phyloP scores from a whole-genome alignment of 2,888 invertebrate species.

The Papilio elwesi region DNA sequence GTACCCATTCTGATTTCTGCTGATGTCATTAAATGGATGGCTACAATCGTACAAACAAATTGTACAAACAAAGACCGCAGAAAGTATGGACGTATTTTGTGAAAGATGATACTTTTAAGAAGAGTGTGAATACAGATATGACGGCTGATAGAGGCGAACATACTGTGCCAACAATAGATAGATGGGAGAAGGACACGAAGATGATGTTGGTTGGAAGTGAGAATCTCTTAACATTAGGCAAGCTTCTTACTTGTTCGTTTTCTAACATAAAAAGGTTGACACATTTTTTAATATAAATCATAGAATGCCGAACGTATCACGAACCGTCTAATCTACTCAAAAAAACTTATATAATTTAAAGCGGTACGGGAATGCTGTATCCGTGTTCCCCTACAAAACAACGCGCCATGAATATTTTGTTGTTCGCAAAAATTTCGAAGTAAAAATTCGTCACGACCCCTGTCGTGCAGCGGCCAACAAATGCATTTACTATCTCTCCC shows the following conservation, averaged over 20 bases:
- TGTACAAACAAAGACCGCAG: too few species aligned
- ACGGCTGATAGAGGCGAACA: too few species aligned
- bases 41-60: too few species aligned
- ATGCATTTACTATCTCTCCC: constrained; percentile 50
- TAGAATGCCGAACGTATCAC: not conserved
- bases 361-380: constrained; percentile 40
- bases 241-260: not conserved
- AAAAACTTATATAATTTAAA: constrained; percentile 41
- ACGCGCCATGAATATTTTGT: constrained; percentile 50
- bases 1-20: too few species aligned
- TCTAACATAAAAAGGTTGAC: not conserved
- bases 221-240: not conserved
- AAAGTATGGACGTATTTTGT: too few species aligned
- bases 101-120: too few species aligned
- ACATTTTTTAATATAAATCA: constrained; percentile 17
- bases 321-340: constrained; percentile 29
- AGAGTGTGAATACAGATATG: too few species aligned
- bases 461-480: constrained; percentile 53
- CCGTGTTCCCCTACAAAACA: constrained; percentile 46
- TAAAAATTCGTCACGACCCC: constrained; percentile 49
- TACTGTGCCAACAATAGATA: too few species aligned
- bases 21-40: too few species aligned
- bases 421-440: constrained; percentile 45
- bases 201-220: too few species aligned
- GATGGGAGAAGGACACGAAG: too few species aligned